These are phyloP conservation scores for Hypomecis punctinalis DNA, from an alignment of 2,888 invertebrate species.

Conservation along the genomic window DNA sequence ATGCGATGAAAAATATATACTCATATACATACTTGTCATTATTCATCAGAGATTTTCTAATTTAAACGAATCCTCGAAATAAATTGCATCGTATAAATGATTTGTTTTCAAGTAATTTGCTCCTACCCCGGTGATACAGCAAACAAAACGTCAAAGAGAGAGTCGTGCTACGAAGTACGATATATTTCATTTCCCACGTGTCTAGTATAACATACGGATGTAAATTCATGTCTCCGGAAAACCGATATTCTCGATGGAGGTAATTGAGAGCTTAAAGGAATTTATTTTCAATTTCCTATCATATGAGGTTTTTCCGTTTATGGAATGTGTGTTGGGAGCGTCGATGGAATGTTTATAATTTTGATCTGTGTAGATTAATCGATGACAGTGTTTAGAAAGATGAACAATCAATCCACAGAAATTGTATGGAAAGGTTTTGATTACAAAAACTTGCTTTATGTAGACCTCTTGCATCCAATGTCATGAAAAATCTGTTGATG, in stretches of 20 bases:
- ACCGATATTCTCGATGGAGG: slow-evolving; percentile 76
- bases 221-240: slow-evolving; percentile 67
- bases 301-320: slow-evolving; percentile 72
- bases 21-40: background rate
- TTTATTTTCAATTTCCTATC: slow-evolving; percentile 83
- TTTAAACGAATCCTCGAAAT: background rate
- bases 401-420: no score
- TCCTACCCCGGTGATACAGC: background rate
- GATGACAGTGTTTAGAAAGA: background rate
- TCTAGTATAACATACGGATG: no score
- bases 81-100: background rate
- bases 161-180: slow-evolving; percentile 16
- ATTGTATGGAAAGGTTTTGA: no score
- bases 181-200: slow-evolving; percentile 27
- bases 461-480: no score
- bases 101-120: background rate
- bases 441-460: no score
- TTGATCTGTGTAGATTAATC: background rate
- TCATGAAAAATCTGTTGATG: no score
- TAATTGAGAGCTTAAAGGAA: slow-evolving; percentile 84
- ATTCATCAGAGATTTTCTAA: no score
- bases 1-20: no score
- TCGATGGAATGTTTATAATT: slow-evolving; percentile 20
- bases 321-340: slow-evolving; percentile 53
- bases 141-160: slow-evolving; percentile 19